Evolutionary conservation across 1,140 invertebrate species (phyloP), one percentile per base, ranked within the genome.

Genomic region (Pomacea maculata): DNA sequence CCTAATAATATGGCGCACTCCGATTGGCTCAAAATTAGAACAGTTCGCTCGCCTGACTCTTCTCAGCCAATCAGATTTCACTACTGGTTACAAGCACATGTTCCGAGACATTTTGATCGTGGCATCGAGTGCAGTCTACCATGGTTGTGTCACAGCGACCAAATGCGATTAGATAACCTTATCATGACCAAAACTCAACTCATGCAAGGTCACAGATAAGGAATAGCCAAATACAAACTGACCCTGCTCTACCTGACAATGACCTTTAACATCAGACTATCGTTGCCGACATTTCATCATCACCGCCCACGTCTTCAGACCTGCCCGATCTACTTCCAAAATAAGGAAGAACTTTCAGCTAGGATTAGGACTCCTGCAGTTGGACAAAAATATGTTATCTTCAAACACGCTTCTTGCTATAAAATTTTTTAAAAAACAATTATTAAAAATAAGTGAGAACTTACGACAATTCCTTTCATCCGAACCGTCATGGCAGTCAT

Each of bases 401-500:
- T 5, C 19, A 64, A 34, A 55, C 34, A 64, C 5, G 76, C 19
- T 76, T 63, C n/a, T 63, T 52, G 45, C 10, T 61, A 76, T 12
- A 64, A 25, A 57, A 21, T 45, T 25, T 25, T 25, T 25, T 25
- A 25, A 34, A n/a, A 4, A 29, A 19, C 25, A 21, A 45, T 65
- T 25, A 78, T 17, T 8, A 45, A 34, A 21, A 9, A 14, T 29
- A 34, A 65, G 55, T 76, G 11, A n/a, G 14, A 34, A 85, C 80
- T 83, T 82, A 85, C 82, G 54, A 76, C 83, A 84, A 57, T 82
- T 52, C 21, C 4, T 63, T 83, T 90, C 89, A 84, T 90, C 89
- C 14, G 86, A 85, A 88, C 95, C 95, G 89, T 99, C 98, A 83
- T 96, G 91, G 90, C 98, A 99, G 91, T 99, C 97, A 88, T 97